Evolutionary conservation across 1,140 invertebrate species (phyloP).

Genomic region (Helicoverpa zea): DNA sequence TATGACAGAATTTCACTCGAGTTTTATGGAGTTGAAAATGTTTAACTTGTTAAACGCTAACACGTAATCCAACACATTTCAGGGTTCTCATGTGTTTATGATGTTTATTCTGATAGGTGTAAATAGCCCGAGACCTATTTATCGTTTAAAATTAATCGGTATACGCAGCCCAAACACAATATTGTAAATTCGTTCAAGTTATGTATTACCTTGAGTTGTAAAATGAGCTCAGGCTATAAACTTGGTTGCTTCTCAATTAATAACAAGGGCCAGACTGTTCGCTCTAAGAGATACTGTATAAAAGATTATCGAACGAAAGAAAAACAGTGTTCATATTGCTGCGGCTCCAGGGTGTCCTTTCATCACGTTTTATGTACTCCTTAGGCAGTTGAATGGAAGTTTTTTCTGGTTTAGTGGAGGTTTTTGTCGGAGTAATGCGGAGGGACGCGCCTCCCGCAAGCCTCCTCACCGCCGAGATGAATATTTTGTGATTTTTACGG

Average conservation of each 20-base stretch:
- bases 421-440: slow-evolving; percentile 59
- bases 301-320: slow-evolving; percentile 49
- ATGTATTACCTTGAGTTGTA: slow-evolving; percentile 11
- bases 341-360: slow-evolving; percentile 58
- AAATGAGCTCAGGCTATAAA: slow-evolving; percentile 5
- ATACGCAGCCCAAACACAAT: no score
- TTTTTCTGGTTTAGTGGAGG: slow-evolving; percentile 64
- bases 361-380: slow-evolving; percentile 64
- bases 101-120: background rate
- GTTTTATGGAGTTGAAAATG: background rate
- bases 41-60: background rate
- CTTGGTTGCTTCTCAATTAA: slow-evolving; percentile 26
- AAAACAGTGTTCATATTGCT: slow-evolving; percentile 54
- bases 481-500: slow-evolving; percentile 60
- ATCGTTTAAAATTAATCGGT: no score
- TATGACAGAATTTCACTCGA: slow-evolving; percentile 35
- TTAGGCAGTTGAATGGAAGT: slow-evolving; percentile 64
- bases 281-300: slow-evolving; percentile 31
- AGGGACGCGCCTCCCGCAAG: slow-evolving; percentile 44
- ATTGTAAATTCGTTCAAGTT: background rate
- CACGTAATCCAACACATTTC: background rate
- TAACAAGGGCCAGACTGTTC: slow-evolving; percentile 20
- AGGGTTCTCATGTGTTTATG: background rate
- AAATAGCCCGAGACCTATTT: no score
- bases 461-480: slow-evolving; percentile 52